These are phyloP conservation scores for Deilephila porcellus DNA, from an alignment of 2,888 invertebrate genomes.

Conservation along the genomic window DNA sequence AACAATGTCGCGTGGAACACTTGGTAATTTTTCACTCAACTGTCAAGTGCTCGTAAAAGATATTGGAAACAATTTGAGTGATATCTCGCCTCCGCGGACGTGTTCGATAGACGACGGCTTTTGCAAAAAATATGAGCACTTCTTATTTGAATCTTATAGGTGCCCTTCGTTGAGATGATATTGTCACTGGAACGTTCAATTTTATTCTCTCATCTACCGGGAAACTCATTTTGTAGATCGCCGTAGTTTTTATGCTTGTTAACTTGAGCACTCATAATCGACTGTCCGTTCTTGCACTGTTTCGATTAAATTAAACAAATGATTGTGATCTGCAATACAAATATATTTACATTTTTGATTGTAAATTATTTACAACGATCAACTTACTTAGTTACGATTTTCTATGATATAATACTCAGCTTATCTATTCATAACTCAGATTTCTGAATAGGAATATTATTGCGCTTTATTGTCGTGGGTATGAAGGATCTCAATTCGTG, in stretches of 20 bases:
- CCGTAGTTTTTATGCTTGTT: conserved; percentile 29
- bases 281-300: background rate
- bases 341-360: too few species aligned
- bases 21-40: conserved; percentile 73
- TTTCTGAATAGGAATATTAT: background rate
- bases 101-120: conserved; percentile 52
- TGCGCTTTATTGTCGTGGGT: background rate
- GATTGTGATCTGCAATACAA: background rate
- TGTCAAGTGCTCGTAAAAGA: conserved; percentile 79
- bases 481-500: background rate
- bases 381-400: too few species aligned
- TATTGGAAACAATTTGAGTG: conserved; percentile 81
- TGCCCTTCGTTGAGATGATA: conserved; percentile 47
- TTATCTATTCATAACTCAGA: too few species aligned
- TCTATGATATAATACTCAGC: too few species aligned
- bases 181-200: conserved; percentile 48
- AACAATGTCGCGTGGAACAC: conserved; percentile 64
- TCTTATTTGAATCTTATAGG: conserved; percentile 50
- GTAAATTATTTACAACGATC: background rate
- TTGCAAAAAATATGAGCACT: conserved; percentile 62
- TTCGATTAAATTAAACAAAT: background rate
- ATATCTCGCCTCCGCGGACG: conserved; percentile 69
- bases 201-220: conserved; percentile 35
- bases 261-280: conserved; percentile 21
- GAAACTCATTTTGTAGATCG: conserved; percentile 27